Evolutionary conservation across 2,888 invertebrate species (phyloP), one percentile per base, ranked within the genome.

Genomic region (Brachyopa scutellaris): DNA sequence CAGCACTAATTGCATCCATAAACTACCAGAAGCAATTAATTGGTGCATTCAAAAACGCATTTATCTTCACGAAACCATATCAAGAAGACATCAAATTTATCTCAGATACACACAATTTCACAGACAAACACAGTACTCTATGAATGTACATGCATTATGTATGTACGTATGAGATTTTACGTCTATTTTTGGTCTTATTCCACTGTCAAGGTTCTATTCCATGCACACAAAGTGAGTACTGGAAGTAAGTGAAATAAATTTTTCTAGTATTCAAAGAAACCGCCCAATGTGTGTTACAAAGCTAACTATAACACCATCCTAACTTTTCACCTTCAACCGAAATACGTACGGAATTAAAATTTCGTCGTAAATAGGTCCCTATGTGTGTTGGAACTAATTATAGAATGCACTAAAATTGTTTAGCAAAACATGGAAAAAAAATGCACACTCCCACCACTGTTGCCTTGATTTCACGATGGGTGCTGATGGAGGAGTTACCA

Each of bases 131-230:
- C 17, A 42, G 15, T 53, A 21, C 53, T n/a, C n/a, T n/a, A n/a
- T n/a, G n/a, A n/a, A n/a, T n/a, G n/a, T n/a, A n/a, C n/a, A n/a
- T n/a, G n/a, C n/a, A n/a, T n/a, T n/a, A n/a, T n/a, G n/a, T n/a
- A n/a, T n/a, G n/a, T n/a, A n/a, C n/a, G n/a, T n/a, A 38, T 38
- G 47, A 59, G 64, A 72, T 49, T 79, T 31, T 49, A 42, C 40
- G 49, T 55, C 57, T 80, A 80, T 80, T 74, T 74, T 69, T 57
- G 69, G 80, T 74, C 74, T 67, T 73, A 42, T 70, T 80, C n/a
- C 80, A 80, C 69, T 80, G 80, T 80, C 80, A 80, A 80, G 80
- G 80, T 76, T 79, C 61, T 67, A 61, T 72, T 64, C 31, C 78
- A 59, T 76, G 78, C 33, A 42, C 66, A 51, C 9, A 26, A 26